Conservation (phyloP, 2,797 vertebrate genomes). For the Adelosebastes latens region DNA sequence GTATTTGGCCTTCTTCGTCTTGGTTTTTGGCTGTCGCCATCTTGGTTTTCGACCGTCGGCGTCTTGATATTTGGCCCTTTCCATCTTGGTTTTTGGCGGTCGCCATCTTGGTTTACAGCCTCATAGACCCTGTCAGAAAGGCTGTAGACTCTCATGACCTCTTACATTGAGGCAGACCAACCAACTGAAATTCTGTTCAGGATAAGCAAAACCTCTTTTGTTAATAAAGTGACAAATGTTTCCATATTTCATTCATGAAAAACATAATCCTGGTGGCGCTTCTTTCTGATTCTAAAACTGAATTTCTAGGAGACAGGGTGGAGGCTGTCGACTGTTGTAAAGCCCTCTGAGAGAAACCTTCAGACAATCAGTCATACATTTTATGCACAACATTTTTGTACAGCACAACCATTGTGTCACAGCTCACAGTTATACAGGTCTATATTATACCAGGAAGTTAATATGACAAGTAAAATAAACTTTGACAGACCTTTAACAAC, state of each 20-base stretch:
- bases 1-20: too few relatives aligned
- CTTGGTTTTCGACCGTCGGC: accelerated
- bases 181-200: too few relatives aligned
- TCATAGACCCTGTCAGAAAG: too few relatives aligned
- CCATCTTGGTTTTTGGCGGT: too few relatives aligned
- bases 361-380: too few relatives aligned
- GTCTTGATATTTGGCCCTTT: accelerated
- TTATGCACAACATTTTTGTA: background rate
- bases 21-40: too few relatives aligned
- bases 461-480: background rate
- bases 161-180: too few relatives aligned
- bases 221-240: background rate
- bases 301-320: background rate
- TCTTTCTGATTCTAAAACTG: background rate
- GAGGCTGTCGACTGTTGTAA: too few relatives aligned
- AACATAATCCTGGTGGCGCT: background rate
- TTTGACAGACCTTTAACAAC: background rate
- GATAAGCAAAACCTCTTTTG: background rate
- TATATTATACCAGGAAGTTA: background rate
- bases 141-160: too few relatives aligned
- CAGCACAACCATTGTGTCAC: background rate
- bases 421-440: background rate
- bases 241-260: background rate
- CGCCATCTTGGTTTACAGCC: too few relatives aligned
- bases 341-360: too few relatives aligned